Evolutionary conservation across 2,888 invertebrate species (phyloP), one percentile per base, ranked within the genome.

Genomic region (Microctonus hyperodae): DNA sequence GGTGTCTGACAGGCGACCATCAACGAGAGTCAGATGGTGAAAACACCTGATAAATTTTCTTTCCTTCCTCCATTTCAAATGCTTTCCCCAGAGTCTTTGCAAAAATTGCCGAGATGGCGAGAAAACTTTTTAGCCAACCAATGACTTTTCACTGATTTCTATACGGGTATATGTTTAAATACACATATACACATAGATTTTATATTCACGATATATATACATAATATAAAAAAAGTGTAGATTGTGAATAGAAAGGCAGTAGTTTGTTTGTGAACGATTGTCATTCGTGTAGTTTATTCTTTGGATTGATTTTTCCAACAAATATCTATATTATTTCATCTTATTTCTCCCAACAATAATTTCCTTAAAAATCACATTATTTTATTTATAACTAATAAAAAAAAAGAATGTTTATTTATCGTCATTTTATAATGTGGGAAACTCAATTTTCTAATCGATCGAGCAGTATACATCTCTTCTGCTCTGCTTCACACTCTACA

Each of bases 21-120:
- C 65, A 59, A 33, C 65, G 55, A 61, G 44, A 61, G 65, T 65
- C 65, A 44, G 55, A 60, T 65, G 60, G 60, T 60, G 65, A 65
- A 65, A 65, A 65, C 65, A 65, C 60, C 60, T 65, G 65, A 65
- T 65, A 61, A 65, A 65, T 65, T 58, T 65, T 53, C 65, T 33
- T 65, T 37, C 20, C 44, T 33, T 48, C 60, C 48, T 33, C 28
- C 13, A 16, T 28, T 50, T 33, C 48, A 44, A 44, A 48, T 33
- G 35, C 28, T 7, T 40, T 40, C 22, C 11, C 23, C 10, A 33
- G 23, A n/a, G 35, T 37, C 57, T 35, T 37, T 37, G 50, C 50
- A 23, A 40, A 65, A 65, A 65, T 59, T 31, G 53, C 53, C 59
- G 58, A 50, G 51, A 16, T 58, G 31, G 64, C 64, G 6, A 44